These are phyloP conservation scores for Melanophora roralis DNA, from an alignment of 2,888 invertebrate species.

Conservation along the genomic window DNA sequence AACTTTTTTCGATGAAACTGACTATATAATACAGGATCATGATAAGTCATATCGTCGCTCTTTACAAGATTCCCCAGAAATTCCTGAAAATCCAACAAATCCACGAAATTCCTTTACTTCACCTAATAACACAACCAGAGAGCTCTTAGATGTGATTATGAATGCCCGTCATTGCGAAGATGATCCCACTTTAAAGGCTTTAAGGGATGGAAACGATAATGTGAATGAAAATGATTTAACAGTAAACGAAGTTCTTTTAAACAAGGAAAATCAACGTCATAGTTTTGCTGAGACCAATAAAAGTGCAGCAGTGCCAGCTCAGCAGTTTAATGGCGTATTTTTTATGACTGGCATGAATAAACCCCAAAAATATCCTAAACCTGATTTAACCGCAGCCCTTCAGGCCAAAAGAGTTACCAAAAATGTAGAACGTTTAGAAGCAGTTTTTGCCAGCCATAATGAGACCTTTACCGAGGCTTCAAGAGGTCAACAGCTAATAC, in stretches of 20 bases:
- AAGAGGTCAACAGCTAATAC: constrained; percentile 78
- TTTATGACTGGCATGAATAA: constrained; percentile 79
- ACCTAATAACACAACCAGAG: constrained; percentile 77
- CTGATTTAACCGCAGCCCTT: constrained; percentile 78
- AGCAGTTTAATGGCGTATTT: constrained; percentile 81
- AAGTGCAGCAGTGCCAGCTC: constrained; percentile 71
- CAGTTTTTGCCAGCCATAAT: constrained; percentile 71
- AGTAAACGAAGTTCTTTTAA: constrained; percentile 23
- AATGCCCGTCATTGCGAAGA: constrained; percentile 78
- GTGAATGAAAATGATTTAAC: constrained; percentile 71
- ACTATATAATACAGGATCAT: constrained; percentile 69
- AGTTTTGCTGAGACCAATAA: constrained; percentile 55
- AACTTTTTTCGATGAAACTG: constrained; percentile 73
- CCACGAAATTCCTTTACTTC: constrained; percentile 69
- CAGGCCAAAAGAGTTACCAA: constrained; percentile 83
- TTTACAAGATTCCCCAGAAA: constrained; percentile 68
- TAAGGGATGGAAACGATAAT: constrained; percentile 68
- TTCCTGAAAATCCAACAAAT: constrained; percentile 69
- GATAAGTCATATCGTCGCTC: constrained; percentile 64
- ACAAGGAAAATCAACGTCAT: constrained; percentile 50
- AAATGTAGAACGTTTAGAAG: constrained; percentile 87
- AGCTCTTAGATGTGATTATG: constrained; percentile 80
- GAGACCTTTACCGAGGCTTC: constrained; percentile 79
- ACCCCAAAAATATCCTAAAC: constrained; percentile 76
- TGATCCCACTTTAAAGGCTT: constrained; percentile 75